phyloP scores from a whole-genome alignment of 2,888 invertebrate genomes.

The Ypsolopha sequella region DNA sequence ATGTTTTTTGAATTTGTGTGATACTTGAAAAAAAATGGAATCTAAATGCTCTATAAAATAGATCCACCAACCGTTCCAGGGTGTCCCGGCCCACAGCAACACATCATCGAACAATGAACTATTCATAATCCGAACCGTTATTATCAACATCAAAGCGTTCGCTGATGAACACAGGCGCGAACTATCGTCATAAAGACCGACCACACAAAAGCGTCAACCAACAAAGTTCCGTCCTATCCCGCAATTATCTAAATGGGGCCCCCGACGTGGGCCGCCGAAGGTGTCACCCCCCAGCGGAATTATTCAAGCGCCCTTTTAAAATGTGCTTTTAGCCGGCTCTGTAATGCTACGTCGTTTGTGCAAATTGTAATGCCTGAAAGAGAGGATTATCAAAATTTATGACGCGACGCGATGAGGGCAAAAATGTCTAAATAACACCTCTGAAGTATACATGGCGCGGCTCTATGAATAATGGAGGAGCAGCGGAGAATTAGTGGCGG shows the following conservation, averaged over 20 bases:
- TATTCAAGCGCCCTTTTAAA: constrained; percentile 44
- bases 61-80: too few species aligned
- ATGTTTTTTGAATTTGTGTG: background rate
- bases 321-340: constrained; percentile 38
- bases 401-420: constrained; percentile 23
- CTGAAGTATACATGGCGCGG: too few species aligned
- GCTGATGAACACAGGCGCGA: constrained; percentile 22
- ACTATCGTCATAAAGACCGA: constrained; percentile 15
- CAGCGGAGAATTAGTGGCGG: too few species aligned
- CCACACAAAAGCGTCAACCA: constrained; percentile 41
- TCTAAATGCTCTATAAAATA: too few species aligned
- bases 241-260: constrained; percentile 62
- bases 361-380: constrained; percentile 39
- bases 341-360: constrained; percentile 36
- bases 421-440: constrained; percentile 12
- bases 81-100: constrained; percentile 3
- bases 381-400: constrained; percentile 43
- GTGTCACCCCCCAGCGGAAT: constrained; percentile 27
- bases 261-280: constrained; percentile 39
- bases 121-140: constrained; percentile 29
- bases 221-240: constrained; percentile 43
- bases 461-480: too few species aligned
- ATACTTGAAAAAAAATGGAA: too few species aligned
- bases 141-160: constrained; percentile 41
- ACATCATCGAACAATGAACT: constrained; percentile 36